These are phyloP conservation scores for Atopsyche davidsoni DNA, from an alignment of 1,140 invertebrate species.

Conservation along the genomic window DNA sequence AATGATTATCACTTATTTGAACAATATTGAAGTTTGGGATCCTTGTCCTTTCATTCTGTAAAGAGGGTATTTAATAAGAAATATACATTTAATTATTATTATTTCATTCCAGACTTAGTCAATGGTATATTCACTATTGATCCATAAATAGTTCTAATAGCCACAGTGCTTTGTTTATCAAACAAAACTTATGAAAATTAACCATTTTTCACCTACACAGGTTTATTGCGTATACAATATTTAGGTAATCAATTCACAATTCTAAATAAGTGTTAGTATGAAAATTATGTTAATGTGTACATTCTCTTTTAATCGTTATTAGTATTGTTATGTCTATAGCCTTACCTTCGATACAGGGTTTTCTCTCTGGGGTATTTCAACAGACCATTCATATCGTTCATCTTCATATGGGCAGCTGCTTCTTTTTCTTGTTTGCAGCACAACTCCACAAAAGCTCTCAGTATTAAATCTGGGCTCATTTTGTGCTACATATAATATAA, in stretches of 20 bases:
- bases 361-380: constrained; percentile 41
- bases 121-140: background rate
- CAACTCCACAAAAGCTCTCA: constrained; percentile 48
- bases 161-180: too few relatives aligned
- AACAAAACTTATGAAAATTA: too few relatives aligned
- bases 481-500: constrained; percentile 51
- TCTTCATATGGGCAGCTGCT: constrained; percentile 37
- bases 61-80: constrained; percentile 13
- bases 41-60: constrained; percentile 5
- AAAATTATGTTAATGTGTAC: background rate
- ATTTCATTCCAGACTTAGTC: constrained; percentile 32
- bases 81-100: constrained; percentile 16
- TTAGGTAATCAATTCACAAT: too few relatives aligned
- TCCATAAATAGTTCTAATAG: too few relatives aligned
- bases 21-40: constrained; percentile 51
- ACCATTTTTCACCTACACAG: too few relatives aligned
- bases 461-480: constrained; percentile 42
- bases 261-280: background rate
- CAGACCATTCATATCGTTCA: constrained; percentile 49
- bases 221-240: too few relatives aligned
- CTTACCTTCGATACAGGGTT: background rate
- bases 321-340: background rate
- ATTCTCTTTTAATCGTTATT: background rate
- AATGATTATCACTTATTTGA: constrained; percentile 76
- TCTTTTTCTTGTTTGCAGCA: constrained; percentile 45